Conservation (phyloP, 1,140 invertebrate genomes). For the Homalodisca vitripennis region DNA sequence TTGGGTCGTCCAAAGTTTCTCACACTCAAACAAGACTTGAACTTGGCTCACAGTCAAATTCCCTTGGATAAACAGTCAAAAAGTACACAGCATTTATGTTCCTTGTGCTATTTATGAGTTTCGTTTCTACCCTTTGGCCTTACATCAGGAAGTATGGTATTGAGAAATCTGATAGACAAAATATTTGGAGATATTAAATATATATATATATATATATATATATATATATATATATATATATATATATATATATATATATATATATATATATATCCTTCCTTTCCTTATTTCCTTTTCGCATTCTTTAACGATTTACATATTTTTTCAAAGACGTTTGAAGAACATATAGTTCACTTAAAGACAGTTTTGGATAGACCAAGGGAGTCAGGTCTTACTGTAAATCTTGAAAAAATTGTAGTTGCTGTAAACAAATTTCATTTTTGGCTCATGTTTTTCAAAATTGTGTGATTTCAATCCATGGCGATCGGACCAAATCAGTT, state of each 20-base stretch:
- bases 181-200: slow-evolving; percentile 21
- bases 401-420: neutral
- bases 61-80: neutral
- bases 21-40: neutral
- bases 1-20: neutral
- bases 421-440: neutral
- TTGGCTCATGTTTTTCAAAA: neutral
- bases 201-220: no score
- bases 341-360: neutral
- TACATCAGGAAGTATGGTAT: neutral
- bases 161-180: neutral
- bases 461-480: neutral
- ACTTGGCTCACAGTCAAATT: neutral
- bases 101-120: neutral
- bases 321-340: neutral
- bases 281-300: neutral
- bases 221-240: no score
- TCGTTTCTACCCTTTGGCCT: neutral
- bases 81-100: neutral
- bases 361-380: neutral
- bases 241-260: no score
- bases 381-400: neutral
- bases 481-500: neutral
- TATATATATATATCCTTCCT: no score
- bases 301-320: neutral